Conservation (phyloP, 2,113 vertebrate species). For the Brachionichthys hirsutus region DNA sequence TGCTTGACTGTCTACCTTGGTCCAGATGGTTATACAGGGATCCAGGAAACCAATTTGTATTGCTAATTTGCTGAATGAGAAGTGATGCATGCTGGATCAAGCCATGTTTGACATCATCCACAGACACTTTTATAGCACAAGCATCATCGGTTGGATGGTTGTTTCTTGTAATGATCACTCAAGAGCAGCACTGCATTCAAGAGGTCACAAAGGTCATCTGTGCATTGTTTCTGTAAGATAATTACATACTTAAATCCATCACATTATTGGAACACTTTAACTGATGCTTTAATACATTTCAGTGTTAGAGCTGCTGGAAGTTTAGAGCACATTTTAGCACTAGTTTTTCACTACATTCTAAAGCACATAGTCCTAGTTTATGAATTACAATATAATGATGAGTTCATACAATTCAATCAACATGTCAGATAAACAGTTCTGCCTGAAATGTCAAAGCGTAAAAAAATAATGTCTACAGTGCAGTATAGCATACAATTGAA, state of each 20-base stretch:
- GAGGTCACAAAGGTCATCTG: background rate
- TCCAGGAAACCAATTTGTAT: conserved; percentile 45
- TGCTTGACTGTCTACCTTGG: conserved; percentile 28
- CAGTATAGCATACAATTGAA: background rate
- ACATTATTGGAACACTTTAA: background rate
- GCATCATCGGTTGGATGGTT: too few species aligned
- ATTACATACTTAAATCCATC: background rate
- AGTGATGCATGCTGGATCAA: conserved; percentile 12
- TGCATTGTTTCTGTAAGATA: background rate
- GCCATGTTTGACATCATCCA: conserved; percentile 10
- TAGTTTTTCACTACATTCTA: too few species aligned
- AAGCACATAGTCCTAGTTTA: too few species aligned
- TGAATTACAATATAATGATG: too few species aligned
- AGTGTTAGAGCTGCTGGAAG: too few species aligned
- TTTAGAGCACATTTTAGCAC: too few species aligned
- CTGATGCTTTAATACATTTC: too few species aligned
- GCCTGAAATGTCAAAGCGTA: too few species aligned
- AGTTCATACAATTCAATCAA: too few species aligned
- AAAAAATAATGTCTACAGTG: too few species aligned
- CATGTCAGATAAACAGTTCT: too few species aligned
- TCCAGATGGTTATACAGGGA: conserved; percentile 57
- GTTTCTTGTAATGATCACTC: background rate
- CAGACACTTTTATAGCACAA: too few species aligned
- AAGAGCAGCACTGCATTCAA: background rate
- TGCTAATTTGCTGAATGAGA: conserved; percentile 37